Evolutionary conservation across 2,888 invertebrate species (phyloP).

Genomic region (Nymphalis polychloros): DNA sequence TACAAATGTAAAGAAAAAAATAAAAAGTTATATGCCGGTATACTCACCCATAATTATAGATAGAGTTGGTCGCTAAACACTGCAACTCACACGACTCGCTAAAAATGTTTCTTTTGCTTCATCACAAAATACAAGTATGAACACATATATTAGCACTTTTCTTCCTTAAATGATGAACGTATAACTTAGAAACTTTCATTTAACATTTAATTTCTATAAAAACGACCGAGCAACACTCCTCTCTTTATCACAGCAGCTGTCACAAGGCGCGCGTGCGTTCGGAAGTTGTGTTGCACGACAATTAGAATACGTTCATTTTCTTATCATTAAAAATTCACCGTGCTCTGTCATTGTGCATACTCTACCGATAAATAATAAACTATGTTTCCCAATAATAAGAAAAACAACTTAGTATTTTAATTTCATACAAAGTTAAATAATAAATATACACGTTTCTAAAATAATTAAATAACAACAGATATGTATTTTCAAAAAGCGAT

Average conservation of each 20-base stretch:
- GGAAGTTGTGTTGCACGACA: constrained; percentile 43
- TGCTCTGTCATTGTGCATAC: not conserved
- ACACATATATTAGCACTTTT: constrained; percentile 50
- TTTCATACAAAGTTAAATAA: too few species aligned
- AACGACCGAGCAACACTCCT: constrained; percentile 40
- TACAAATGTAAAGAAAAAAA: constrained; percentile 3
- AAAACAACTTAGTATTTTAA: too few species aligned
- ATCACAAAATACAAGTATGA: constrained; percentile 58
- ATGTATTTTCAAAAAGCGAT: too few species aligned
- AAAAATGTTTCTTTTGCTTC: constrained; percentile 53
- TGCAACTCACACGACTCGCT: constrained; percentile 46
- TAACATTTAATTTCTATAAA: constrained; percentile 40
- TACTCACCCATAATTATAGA: constrained; percentile 72
- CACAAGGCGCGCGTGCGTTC: constrained; percentile 55
- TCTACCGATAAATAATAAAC: not conserved
- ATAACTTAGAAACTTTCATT: constrained; percentile 38
- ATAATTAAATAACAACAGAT: too few species aligned
- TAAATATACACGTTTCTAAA: too few species aligned
- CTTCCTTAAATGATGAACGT: constrained; percentile 30
- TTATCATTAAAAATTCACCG: constrained; percentile 27
- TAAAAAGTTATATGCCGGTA: constrained; percentile 53
- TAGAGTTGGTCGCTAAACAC: constrained; percentile 41
- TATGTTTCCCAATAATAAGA: not conserved
- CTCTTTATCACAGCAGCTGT: constrained; percentile 48
- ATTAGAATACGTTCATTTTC: constrained; percentile 43